Percentiles rank a stretch among this genome's conserved stretches.
phyloP scores from a whole-genome alignment of 2,113 vertebrate species.

The Scortum barcoo region DNA sequence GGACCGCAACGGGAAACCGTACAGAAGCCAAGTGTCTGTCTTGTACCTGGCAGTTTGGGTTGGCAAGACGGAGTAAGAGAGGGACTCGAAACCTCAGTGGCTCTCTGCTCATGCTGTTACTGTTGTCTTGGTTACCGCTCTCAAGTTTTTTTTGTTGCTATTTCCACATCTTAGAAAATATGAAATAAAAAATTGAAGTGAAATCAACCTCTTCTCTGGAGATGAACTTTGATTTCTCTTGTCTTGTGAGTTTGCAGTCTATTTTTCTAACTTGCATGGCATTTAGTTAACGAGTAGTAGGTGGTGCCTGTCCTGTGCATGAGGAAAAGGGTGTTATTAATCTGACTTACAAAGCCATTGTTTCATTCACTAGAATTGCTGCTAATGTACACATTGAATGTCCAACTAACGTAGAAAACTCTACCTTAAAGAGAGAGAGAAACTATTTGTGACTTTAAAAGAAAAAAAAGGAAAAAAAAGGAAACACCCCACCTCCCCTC shows the following conservation, averaged over 20 bases:
- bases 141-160: conserved; percentile 83
- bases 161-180: conserved; percentile 87
- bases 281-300: conserved; percentile 61
- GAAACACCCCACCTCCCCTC: not conserved
- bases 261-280: conserved; percentile 81
- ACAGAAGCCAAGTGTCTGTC: conserved; percentile 60
- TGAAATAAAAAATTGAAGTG: conserved; percentile 86
- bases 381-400: conserved; percentile 83
- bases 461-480: no score
- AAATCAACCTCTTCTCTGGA: conserved; percentile 84
- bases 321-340: conserved; percentile 70
- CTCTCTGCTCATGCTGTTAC: conserved; percentile 82
- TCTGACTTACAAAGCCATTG: conserved; percentile 76
- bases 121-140: conserved; percentile 86
- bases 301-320: conserved; percentile 78
- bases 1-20: conserved; percentile 21
- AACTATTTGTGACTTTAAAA: conserved; percentile 56
- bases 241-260: conserved; percentile 79
- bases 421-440: conserved; percentile 43
- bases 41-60: conserved; percentile 68
- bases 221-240: conserved; percentile 81
- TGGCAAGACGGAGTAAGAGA: conserved; percentile 56
- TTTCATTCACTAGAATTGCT: conserved; percentile 78
- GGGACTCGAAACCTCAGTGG: conserved; percentile 65
- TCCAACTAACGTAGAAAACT: conserved; percentile 74